Conservation (phyloP, 1,140 invertebrate genomes). For the Aradophagus sp. region DNA sequence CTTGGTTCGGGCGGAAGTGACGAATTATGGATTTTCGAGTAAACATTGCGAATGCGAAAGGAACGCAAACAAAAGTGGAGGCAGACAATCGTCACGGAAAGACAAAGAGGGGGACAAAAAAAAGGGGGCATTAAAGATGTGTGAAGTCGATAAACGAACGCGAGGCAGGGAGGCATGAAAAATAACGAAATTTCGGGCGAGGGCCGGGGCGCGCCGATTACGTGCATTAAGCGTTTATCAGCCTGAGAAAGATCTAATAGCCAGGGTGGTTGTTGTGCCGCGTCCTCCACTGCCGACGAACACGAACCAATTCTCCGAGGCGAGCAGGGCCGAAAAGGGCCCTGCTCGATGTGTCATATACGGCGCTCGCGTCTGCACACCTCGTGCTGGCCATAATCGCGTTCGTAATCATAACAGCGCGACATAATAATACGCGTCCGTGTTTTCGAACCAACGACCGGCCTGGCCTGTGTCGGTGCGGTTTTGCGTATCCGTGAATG, state of each 20-base stretch:
- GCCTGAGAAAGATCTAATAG: constrained; percentile 75
- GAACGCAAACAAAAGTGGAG: constrained; percentile 25
- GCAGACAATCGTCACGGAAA: constrained; percentile 40
- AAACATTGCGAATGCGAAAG: constrained; percentile 34
- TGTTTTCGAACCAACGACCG: constrained; percentile 60
- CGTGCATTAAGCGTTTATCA: constrained; percentile 74
- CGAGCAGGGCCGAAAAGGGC: constrained; percentile 35
- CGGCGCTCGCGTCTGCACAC: constrained; percentile 59
- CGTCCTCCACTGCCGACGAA: constrained; percentile 29
- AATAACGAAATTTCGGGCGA: constrained; percentile 73
- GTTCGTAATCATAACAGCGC: constrained; percentile 41
- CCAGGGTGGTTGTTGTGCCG: constrained; percentile 37
- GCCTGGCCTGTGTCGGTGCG: constrained; percentile 6
- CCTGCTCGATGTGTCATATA: constrained; percentile 70
- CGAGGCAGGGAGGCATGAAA: constrained; percentile 69
- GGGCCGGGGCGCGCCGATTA: constrained; percentile 70
- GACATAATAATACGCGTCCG: constrained; percentile 45
- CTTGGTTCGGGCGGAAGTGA: too few relatives aligned
- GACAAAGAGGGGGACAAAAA: constrained; percentile 40
- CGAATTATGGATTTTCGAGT: constrained; percentile 30
- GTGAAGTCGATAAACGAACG: constrained; percentile 50
- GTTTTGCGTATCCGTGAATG: constrained; percentile 23
- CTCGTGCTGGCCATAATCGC: constrained; percentile 23
- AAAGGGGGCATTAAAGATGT: constrained; percentile 48
- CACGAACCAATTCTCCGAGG: constrained; percentile 55